These are phyloP conservation scores for Anagrus nilaparvatae DNA, from an alignment of 1,140 invertebrate genomes.

Conservation along the genomic window DNA sequence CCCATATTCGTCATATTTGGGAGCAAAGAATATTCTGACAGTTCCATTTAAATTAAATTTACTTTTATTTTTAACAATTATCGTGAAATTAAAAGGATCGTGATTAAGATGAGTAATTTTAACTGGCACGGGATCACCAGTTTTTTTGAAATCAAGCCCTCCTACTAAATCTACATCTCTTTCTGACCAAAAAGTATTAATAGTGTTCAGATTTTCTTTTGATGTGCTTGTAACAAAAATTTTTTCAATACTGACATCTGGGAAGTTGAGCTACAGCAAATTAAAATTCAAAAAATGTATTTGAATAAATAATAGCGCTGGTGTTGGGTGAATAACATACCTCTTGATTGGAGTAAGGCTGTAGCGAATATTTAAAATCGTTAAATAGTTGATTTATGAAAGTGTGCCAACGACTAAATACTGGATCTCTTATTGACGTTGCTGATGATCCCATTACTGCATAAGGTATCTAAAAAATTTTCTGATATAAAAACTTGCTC, in stretches of 20 bases:
- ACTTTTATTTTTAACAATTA: constrained; percentile 53
- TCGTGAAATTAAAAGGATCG: constrained; percentile 50
- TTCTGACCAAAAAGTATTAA: constrained; percentile 60
- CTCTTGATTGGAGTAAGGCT: no score
- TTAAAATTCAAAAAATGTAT: no score
- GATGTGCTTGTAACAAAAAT: constrained; percentile 42
- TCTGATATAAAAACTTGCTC: no score
- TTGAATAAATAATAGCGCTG: no score
- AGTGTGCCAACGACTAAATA: no score
- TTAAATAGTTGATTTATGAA: no score
- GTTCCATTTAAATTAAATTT: constrained; percentile 50
- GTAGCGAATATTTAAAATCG: no score
- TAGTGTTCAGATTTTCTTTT: constrained; percentile 5
- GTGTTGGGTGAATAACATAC: no score
- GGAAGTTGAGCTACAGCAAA: constrained; percentile 55
- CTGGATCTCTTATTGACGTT: no score
- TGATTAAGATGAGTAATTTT: constrained; percentile 68
- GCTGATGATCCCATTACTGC: no score
- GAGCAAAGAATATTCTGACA: constrained; percentile 64
- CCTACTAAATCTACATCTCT: constrained; percentile 62
- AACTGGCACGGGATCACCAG: constrained; percentile 56
- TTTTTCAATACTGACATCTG: constrained; percentile 48
- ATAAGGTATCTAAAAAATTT: no score
- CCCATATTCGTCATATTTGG: constrained; percentile 57
- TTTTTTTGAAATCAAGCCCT: constrained; percentile 65